phyloP scores from a whole-genome alignment of 1,140 invertebrate genomes.

The Aphidius ervi region DNA sequence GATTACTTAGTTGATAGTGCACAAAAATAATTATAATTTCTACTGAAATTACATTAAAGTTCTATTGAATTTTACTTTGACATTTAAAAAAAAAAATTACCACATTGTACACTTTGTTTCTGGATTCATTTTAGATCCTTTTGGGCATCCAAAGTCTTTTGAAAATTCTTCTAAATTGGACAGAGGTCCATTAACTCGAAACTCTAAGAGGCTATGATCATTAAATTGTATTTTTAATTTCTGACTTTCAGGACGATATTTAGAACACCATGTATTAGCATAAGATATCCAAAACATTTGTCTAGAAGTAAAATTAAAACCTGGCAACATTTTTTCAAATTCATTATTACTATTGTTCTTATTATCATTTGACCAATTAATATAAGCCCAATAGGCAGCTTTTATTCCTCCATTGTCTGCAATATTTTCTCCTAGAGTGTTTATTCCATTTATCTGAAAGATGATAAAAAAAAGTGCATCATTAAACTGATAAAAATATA shows the following conservation, averaged over 20 bases:
- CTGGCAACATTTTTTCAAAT: constrained; percentile 61
- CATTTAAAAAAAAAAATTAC: constrained; percentile 52
- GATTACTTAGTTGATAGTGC: no score
- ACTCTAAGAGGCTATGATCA: constrained; percentile 71
- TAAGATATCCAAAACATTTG: constrained; percentile 21
- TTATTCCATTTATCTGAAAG: constrained; percentile 74
- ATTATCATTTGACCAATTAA: constrained; percentile 63
- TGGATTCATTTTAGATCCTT: constrained; percentile 78
- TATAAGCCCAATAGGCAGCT: constrained; percentile 78
- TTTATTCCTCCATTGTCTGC: constrained; percentile 87
- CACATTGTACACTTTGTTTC: constrained; percentile 81
- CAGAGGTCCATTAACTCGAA: constrained; percentile 31
- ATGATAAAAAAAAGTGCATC: not conserved
- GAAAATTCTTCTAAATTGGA: constrained; percentile 63
- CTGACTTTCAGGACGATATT: constrained; percentile 63
- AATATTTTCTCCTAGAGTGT: constrained; percentile 87
- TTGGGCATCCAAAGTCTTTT: constrained; percentile 70
- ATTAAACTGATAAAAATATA: not conserved
- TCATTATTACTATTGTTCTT: constrained; percentile 62
- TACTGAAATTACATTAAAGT: no score
- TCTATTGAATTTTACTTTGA: no score
- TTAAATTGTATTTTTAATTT: constrained; percentile 58
- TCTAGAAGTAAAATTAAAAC: not conserved
- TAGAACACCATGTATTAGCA: constrained; percentile 52
- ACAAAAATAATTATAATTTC: no score